phyloP scores from a whole-genome alignment of 1,140 invertebrate species.

The Drosophila ironensis region DNA sequence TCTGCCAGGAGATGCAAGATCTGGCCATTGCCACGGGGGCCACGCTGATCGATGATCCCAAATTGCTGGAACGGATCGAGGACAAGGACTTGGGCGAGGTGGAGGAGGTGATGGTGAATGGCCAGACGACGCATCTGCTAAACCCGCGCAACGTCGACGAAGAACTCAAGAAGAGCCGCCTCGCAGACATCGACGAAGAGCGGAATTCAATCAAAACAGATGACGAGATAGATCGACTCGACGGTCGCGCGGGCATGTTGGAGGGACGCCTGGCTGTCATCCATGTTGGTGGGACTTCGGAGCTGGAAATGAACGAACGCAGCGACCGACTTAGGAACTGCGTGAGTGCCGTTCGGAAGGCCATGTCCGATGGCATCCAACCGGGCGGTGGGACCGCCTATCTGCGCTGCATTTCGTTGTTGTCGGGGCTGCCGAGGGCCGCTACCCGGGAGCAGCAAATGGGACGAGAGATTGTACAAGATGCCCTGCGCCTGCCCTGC shows the following conservation, averaged over 20 bases:
- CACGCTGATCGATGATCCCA: slow-evolving; percentile 76
- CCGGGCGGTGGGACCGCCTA: slow-evolving; percentile 77
- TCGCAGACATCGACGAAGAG: slow-evolving; percentile 86
- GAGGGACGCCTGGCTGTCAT: slow-evolving; percentile 86
- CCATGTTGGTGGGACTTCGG: slow-evolving; percentile 63
- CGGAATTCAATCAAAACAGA: slow-evolving; percentile 89
- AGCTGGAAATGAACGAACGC: slow-evolving; percentile 75
- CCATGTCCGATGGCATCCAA: slow-evolving; percentile 76
- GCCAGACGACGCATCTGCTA: slow-evolving; percentile 83
- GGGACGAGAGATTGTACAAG: slow-evolving; percentile 87
- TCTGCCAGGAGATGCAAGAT: slow-evolving; percentile 82
- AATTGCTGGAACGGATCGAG: slow-evolving; percentile 84
- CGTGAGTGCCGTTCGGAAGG: slow-evolving; percentile 66
- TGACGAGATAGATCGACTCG: slow-evolving; percentile 89
- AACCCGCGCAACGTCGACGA: slow-evolving; percentile 84
- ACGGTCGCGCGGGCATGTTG: slow-evolving; percentile 88
- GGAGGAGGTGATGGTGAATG: slow-evolving; percentile 87
- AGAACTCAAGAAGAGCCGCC: slow-evolving; percentile 85
- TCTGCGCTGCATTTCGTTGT: slow-evolving; percentile 57
- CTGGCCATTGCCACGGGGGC: slow-evolving; percentile 24
- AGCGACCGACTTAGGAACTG: slow-evolving; percentile 79
- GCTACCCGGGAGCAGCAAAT: slow-evolving; percentile 35
- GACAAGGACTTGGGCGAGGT: slow-evolving; percentile 84
- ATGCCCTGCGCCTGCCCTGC: slow-evolving; percentile 87
- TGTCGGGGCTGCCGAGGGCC: slow-evolving; percentile 31